phyloP scores from a whole-genome alignment of 1,140 invertebrate species.

The Chrysopa pallens region DNA sequence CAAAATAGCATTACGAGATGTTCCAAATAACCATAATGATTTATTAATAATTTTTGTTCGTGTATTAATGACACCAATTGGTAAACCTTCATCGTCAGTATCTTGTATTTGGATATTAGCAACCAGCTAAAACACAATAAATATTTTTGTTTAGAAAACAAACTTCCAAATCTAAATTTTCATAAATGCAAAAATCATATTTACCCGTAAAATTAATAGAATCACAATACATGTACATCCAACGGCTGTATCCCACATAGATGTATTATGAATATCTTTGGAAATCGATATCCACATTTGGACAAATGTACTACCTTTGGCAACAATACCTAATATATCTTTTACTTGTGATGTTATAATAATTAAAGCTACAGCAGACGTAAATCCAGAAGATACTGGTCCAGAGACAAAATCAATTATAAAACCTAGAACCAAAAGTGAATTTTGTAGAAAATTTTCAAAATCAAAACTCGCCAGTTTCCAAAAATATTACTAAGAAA shows the following conservation, averaged over 20 bases:
- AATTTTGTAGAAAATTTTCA: no score
- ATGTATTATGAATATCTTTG: slow-evolving; percentile 35
- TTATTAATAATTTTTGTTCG: slow-evolving; percentile 27
- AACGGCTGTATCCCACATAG: slow-evolving; percentile 45
- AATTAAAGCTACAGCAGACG: slow-evolving; percentile 79
- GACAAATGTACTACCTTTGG: slow-evolving; percentile 51
- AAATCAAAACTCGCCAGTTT: no score
- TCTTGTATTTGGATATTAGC: slow-evolving; percentile 23
- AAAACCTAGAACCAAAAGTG: slow-evolving; percentile 41
- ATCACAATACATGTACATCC: slow-evolving; percentile 53
- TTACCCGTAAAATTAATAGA: slow-evolving; percentile 50
- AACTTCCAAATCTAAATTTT: neutral
- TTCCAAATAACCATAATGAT: slow-evolving; percentile 42
- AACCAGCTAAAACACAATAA: slow-evolving; percentile 27
- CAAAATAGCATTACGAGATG: slow-evolving; percentile 59
- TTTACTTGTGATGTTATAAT: slow-evolving; percentile 80
- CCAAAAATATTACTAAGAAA: no score
- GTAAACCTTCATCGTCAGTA: neutral
- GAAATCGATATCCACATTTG: slow-evolving; percentile 51
- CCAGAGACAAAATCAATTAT: slow-evolving; percentile 86
- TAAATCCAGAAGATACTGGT: slow-evolving; percentile 84
- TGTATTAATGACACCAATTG: slow-evolving; percentile 6
- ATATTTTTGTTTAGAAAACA: neutral
- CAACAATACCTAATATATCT: slow-evolving; percentile 60
- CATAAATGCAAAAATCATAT: slow-evolving; percentile 5